Conservation (phyloP, 2,888 invertebrate species). For the Drosophila emarginata region DNA sequence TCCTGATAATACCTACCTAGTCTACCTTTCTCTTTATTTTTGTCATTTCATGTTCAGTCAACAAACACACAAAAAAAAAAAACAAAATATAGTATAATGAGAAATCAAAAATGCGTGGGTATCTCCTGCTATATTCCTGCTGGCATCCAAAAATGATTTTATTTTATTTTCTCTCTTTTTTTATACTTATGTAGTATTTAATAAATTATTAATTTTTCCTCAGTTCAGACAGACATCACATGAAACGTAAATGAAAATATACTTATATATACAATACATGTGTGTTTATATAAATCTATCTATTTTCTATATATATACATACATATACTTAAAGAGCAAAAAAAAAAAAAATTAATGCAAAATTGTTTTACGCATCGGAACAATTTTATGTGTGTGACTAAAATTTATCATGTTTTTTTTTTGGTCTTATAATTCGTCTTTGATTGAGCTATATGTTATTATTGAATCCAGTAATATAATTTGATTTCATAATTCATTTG, state of each 20-base stretch:
- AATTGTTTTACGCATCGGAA: slow-evolving; percentile 53
- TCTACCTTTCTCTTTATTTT: background rate
- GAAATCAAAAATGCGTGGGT: slow-evolving; percentile 57
- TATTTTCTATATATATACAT: background rate
- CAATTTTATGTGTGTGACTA: slow-evolving; percentile 28
- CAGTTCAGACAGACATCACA: slow-evolving; percentile 61
- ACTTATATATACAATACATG: background rate
- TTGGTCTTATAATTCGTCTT: slow-evolving; percentile 19
- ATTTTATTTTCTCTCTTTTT: slow-evolving; percentile 28
- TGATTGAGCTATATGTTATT: slow-evolving; percentile 48
- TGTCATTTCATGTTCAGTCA: background rate
- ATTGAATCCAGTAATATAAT: slow-evolving; percentile 44
- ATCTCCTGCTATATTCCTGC: slow-evolving; percentile 19
- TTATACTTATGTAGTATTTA: slow-evolving; percentile 62
- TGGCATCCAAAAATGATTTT: slow-evolving; percentile 32
- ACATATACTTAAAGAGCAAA: background rate
- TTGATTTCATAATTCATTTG: slow-evolving; percentile 47
- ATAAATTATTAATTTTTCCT: slow-evolving; percentile 74
- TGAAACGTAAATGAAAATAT: slow-evolving; percentile 58
- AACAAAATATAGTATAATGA: background rate
- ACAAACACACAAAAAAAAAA: slow-evolving; percentile 1
- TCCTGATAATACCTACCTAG: background rate
- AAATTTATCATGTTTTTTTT: background rate
- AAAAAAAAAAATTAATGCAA: slow-evolving; percentile 25
- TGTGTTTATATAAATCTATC: slow-evolving; percentile 30